phyloP scores from a whole-genome alignment of 2,888 invertebrate genomes.

The Diloba caeruleocephala region DNA sequence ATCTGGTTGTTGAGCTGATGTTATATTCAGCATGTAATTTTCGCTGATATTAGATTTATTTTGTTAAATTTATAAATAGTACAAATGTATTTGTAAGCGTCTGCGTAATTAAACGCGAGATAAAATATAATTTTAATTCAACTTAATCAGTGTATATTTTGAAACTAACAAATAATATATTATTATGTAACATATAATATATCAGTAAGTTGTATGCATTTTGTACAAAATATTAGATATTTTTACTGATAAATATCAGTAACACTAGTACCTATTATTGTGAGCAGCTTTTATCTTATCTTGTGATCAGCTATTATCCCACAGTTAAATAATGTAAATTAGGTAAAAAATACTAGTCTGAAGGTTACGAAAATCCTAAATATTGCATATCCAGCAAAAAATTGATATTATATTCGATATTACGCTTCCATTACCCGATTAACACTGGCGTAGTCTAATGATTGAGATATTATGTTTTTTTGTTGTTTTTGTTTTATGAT shows the following conservation, averaged over 20 bases:
- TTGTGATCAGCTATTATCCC: no score
- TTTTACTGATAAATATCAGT: conserved; percentile 74
- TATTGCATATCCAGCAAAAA: conserved; percentile 73
- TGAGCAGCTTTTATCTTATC: conserved; percentile 83
- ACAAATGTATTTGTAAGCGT: conserved; percentile 84
- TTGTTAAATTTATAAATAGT: conserved; percentile 83
- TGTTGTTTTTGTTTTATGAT: conserved; percentile 46
- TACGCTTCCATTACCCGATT: conserved; percentile 62
- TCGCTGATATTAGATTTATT: conserved; percentile 61
- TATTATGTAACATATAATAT: conserved; percentile 64
- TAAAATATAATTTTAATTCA: conserved; percentile 62
- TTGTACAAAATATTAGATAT: conserved; percentile 85
- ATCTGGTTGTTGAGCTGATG: conserved; percentile 64
- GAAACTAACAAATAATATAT: conserved; percentile 72
- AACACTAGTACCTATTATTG: conserved; percentile 61
- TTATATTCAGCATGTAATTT: conserved; percentile 64
- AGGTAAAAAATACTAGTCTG: conserved; percentile 79
- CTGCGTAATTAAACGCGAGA: conserved; percentile 48
- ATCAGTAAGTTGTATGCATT: conserved; percentile 71
- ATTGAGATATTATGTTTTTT: conserved; percentile 16
- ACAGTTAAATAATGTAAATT: conserved; percentile 66
- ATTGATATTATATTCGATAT: conserved; percentile 69
- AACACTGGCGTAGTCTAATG: conserved; percentile 60
- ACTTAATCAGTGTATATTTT: conserved; percentile 71
- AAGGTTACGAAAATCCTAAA: conserved; percentile 66